Evolutionary conservation across 1,140 invertebrate species (phyloP).

Genomic region (Tetranychus urticae): DNA sequence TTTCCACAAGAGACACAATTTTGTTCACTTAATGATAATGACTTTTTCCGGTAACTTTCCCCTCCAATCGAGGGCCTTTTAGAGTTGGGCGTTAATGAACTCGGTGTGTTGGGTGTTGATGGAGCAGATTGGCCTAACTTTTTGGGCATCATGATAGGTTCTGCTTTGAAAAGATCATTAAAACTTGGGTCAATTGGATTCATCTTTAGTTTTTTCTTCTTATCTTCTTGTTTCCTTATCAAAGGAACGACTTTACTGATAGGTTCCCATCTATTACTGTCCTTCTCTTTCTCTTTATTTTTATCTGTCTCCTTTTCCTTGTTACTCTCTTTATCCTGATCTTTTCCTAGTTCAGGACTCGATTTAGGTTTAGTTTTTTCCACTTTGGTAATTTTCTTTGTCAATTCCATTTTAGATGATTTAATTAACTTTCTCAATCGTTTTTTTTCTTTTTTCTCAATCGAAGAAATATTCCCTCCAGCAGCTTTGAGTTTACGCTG

Average conservation of each 20-base stretch:
- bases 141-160: neutral
- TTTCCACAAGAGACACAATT: neutral
- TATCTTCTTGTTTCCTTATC: neutral
- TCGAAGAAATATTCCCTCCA: neutral
- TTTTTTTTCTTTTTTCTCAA: neutral
- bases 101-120: neutral
- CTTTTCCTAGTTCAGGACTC: neutral
- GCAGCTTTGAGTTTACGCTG: neutral
- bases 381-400: conserved; percentile 1
- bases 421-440: conserved; percentile 7
- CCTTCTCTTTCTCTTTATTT: too few relatives aligned
- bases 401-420: conserved; percentile 4
- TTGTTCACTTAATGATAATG: conserved; percentile 1
- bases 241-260: conserved; percentile 2
- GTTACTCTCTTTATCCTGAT: neutral
- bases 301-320: neutral
- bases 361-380: neutral
- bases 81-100: neutral
- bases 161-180: conserved; percentile 7
- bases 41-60: neutral
- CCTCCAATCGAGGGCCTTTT: neutral
- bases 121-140: neutral
- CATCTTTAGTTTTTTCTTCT: conserved; percentile 5
- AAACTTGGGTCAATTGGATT: neutral
- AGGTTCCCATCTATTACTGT: neutral